Percentiles rank a stretch among this genome's conserved stretches.
Evolutionary conservation across 2,113 vertebrate species (phyloP).

Genomic region (Theristicus caerulescens): DNA sequence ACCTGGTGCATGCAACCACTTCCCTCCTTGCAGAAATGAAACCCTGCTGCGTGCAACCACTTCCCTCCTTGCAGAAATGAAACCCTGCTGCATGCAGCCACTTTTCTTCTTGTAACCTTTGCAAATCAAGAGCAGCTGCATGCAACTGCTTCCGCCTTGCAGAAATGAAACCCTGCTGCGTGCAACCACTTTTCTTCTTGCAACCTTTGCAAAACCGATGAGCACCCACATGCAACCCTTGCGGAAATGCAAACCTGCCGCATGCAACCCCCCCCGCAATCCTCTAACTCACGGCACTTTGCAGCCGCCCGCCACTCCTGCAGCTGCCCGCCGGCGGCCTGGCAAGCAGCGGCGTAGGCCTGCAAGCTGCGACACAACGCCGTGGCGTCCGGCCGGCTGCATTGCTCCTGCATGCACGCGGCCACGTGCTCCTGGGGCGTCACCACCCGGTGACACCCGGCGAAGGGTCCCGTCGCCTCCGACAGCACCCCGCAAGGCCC

Average conservation of each 20-base stretch:
- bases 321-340: slow-evolving; percentile 67
- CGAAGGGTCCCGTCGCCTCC: background rate
- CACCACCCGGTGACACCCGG: slow-evolving; percentile 43
- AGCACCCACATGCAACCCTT: too few relatives aligned
- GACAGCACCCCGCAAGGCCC: background rate
- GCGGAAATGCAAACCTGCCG: accelerated
- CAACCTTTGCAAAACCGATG: too few relatives aligned
- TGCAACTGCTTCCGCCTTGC: too few relatives aligned
- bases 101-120: too few relatives aligned
- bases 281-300: slow-evolving; percentile 75
- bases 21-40: background rate
- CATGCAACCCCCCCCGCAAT: too few relatives aligned
- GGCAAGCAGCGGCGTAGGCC: slow-evolving; percentile 77
- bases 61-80: background rate
- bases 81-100: too few relatives aligned
- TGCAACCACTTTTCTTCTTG: too few relatives aligned
- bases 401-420: slow-evolving; percentile 22
- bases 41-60: background rate
- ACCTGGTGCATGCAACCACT: too few relatives aligned
- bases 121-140: too few relatives aligned
- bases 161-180: accelerated
- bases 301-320: slow-evolving; percentile 72
- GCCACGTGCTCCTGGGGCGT: background rate
- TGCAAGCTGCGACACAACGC: slow-evolving; percentile 71
- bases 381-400: background rate